phyloP scores from a whole-genome alignment of 2,797 vertebrate genomes.

The Myiothlypis coronata region DNA sequence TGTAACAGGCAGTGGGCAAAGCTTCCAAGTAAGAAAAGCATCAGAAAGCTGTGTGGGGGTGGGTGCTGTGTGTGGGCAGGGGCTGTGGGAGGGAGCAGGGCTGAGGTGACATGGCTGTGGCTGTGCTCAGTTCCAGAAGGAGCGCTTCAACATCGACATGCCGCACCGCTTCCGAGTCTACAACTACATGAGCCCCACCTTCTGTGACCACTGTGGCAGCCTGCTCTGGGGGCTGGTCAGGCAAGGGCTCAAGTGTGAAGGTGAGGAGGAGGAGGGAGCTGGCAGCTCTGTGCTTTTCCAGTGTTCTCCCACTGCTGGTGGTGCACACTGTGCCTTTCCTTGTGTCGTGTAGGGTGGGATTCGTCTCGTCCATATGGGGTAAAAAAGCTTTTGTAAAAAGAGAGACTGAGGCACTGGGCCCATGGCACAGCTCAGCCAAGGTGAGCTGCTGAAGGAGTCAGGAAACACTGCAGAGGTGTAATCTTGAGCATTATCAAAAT shows the following conservation, averaged over 20 bases:
- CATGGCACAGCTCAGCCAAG: background rate
- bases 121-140: constrained; percentile 90
- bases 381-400: background rate
- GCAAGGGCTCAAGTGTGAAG: constrained; percentile 97
- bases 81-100: background rate
- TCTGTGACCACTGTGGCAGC: constrained; percentile 98
- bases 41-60: background rate
- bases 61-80: background rate
- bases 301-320: fast-evolving
- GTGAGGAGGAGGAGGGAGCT: constrained; percentile 59
- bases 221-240: constrained; percentile 93
- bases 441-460: background rate
- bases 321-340: fast-evolving
- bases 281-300: background rate
- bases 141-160: constrained; percentile 97
- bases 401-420: background rate
- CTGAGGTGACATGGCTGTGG: background rate
- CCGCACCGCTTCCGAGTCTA: constrained; percentile 92
- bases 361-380: fast-evolving
- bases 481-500: background rate
- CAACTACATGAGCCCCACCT: constrained; percentile 97
- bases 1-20: background rate
- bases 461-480: background rate
- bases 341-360: fast-evolving
- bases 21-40: background rate